These are phyloP conservation scores for Oreonectes daqikongensis DNA, from an alignment of 2,797 vertebrate species.

Conservation along the genomic window DNA sequence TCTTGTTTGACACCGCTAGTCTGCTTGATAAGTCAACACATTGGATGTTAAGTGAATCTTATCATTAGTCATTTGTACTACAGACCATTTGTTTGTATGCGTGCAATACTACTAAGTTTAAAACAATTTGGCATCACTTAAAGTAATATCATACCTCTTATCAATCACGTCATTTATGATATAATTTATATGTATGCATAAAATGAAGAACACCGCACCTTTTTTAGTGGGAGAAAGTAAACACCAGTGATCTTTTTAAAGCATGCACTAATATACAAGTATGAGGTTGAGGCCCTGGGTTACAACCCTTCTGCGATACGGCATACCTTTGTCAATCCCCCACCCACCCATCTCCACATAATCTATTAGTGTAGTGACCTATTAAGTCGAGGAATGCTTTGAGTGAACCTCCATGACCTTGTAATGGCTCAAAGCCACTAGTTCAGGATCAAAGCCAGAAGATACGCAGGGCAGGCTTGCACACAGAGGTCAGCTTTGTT, in stretches of 20 bases:
- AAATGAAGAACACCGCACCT: no score
- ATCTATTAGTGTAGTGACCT: conserved; percentile 65
- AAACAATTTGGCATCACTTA: no score
- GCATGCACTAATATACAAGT: no score
- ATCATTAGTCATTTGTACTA: not conserved
- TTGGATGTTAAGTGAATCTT: not conserved
- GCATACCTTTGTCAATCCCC: conserved; percentile 32
- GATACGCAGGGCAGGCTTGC: not conserved
- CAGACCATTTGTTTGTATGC: no score
- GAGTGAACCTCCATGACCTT: conserved; percentile 65
- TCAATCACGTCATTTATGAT: no score
- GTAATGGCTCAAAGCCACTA: conserved; percentile 64
- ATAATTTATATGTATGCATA: no score
- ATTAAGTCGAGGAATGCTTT: conserved; percentile 75
- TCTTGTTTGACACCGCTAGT: not conserved
- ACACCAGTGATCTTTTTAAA: no score
- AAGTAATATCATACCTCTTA: no score
- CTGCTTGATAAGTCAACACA: not conserved
- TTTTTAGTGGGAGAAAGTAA: no score
- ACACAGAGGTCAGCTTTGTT: conserved; percentile 47
- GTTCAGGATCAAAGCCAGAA: conserved; percentile 70
- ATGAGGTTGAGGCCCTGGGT: no score
- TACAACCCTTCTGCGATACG: not conserved
- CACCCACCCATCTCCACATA: conserved; percentile 27
- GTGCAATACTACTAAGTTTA: no score